Percentiles rank a stretch among this genome's conserved stretches.
phyloP scores from a whole-genome alignment of 2,888 invertebrate genomes.

The Sarcophaga subvicina region DNA sequence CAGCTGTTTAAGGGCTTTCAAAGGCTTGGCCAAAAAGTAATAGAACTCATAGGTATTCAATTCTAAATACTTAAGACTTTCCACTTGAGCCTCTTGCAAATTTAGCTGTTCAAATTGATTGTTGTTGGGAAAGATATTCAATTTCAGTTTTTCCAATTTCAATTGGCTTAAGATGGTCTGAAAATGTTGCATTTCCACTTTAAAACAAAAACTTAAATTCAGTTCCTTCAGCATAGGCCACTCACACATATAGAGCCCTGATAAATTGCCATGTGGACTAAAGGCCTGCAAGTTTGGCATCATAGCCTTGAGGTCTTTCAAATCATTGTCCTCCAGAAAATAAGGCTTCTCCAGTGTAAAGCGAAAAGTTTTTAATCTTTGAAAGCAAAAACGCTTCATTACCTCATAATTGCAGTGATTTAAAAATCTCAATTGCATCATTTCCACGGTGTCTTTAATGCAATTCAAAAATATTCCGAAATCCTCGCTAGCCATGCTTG shows the following conservation, averaged over 20 bases:
- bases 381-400: constrained; percentile 28
- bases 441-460: constrained; percentile 38
- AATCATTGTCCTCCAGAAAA: constrained; percentile 47
- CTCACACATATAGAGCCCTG: constrained; percentile 44
- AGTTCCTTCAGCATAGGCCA: constrained; percentile 53
- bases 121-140: constrained; percentile 52
- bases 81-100: constrained; percentile 39
- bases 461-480: constrained; percentile 33
- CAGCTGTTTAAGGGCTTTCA: constrained; percentile 47
- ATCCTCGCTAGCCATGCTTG: constrained; percentile 14
- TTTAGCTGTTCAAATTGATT: constrained; percentile 44
- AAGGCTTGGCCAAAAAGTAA: constrained; percentile 48
- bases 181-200: constrained; percentile 46
- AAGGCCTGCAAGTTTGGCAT: constrained; percentile 53
- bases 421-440: constrained; percentile 41
- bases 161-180: constrained; percentile 39
- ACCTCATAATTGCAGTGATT: constrained; percentile 43
- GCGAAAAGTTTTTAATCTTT: constrained; percentile 15
- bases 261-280: constrained; percentile 60
- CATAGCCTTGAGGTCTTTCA: constrained; percentile 28
- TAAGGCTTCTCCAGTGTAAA: constrained; percentile 46
- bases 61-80: constrained; percentile 54
- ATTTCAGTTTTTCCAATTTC: constrained; percentile 55
- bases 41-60: constrained; percentile 56
- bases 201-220: constrained; percentile 52